phyloP scores from a whole-genome alignment of 1,140 invertebrate genomes.

The Brachionus paranguensis region DNA sequence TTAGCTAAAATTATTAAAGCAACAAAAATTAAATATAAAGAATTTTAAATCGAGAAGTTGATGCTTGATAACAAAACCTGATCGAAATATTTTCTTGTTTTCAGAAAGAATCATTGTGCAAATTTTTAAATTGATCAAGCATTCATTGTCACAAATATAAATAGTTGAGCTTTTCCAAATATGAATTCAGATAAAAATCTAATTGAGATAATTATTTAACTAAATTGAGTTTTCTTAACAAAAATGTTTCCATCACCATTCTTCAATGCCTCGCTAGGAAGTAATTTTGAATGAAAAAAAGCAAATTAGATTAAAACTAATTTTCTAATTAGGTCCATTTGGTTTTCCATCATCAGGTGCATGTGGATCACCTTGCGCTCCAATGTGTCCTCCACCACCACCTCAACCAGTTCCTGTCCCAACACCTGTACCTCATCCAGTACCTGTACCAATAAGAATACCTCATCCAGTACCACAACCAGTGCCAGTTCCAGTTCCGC shows the following conservation, averaged over 20 bases:
- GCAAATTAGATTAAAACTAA: background rate
- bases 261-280: background rate
- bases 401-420: background rate
- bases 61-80: background rate
- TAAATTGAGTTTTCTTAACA: too few relatives aligned
- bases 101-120: background rate
- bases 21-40: background rate
- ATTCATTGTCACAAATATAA: background rate
- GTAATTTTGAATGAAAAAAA: background rate
- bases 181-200: background rate
- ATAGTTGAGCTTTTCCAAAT: background rate
- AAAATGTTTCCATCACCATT: background rate
- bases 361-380: background rate
- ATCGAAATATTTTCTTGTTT: background rate
- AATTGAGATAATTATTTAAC: background rate
- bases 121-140: background rate
- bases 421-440: background rate
- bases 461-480: background rate
- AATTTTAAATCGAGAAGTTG: background rate
- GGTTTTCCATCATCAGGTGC: background rate
- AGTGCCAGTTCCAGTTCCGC: background rate
- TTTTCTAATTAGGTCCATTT: background rate
- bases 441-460: background rate
- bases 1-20: background rate
- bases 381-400: background rate